Base-by-base conservation (phyloP, 2,888 invertebrate species). In the Tetrapedia diversipes region DNA sequence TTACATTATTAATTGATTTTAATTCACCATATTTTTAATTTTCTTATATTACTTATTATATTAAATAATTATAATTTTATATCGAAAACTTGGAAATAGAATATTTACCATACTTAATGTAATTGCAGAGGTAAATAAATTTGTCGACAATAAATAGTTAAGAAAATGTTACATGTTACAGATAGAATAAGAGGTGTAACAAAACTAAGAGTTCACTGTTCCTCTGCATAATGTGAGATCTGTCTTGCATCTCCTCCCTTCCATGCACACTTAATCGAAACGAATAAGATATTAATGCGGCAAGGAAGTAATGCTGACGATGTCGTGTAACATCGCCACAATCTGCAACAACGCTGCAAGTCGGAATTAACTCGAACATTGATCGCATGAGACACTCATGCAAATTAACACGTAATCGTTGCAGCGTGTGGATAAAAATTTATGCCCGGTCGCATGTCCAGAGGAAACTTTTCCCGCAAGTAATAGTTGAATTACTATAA, bases 281-380 rank as follows among this genome's bases (percentile, higher is more conserved):
- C 39, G 39, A 24, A n/a, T 34, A n/a, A 61, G 61, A 43, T 19
- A 59, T 59, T 59, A 59, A 67, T 53, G n/a, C 37, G 32, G 19
- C 37, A 34, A 47, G 53, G 24, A 45, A 39, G 51, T 10, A 19
- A 49, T 37, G 34, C n/a, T 11, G 19, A 8, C 32, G 27, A 14
- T 4, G 60, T 49, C 16, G 41, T 45, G 59, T n/a, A n/a, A 22
- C 39, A 39, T 73, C 56, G 41, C 24, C 11, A 24, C 24, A 14
- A 51, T 47, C 32, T 47, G 45, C 27, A 76, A 61, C 56, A 71
- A 56, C 49, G 61, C 57, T 54, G 43, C 1, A n/a, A 2, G 29
- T 43, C 8, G 39, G 41, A 60, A 74, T 4, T 68, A 60, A 34
- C 53, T 49, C 16, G n/a, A 39, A 32, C 27, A 61, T 37, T 24